These are phyloP conservation scores for Muscina levida DNA, from an alignment of 2,888 invertebrate genomes.

Conservation along the genomic window DNA sequence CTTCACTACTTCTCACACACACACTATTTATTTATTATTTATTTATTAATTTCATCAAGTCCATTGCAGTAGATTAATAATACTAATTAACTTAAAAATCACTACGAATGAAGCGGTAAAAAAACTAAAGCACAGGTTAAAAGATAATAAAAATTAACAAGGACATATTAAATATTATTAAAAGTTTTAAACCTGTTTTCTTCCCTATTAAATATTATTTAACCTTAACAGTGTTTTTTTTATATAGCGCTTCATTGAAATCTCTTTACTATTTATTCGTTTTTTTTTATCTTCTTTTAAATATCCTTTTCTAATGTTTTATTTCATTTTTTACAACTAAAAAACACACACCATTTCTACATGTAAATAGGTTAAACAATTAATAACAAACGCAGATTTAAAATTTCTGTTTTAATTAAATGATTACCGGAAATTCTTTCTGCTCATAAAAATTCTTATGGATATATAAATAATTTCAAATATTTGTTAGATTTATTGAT, in stretches of 20 bases:
- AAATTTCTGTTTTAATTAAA: too few species aligned
- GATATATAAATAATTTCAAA: slow-evolving; percentile 23
- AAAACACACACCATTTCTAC: background rate
- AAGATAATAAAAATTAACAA: slow-evolving; percentile 8
- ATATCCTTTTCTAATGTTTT: slow-evolving; percentile 2
- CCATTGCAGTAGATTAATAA: too few species aligned
- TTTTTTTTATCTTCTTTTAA: slow-evolving; percentile 48
- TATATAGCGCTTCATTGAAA: slow-evolving; percentile 25
- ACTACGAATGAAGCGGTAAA: too few species aligned
- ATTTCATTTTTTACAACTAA: slow-evolving; percentile 17
- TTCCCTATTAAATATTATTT: too few species aligned
- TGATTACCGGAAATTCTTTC: too few species aligned
- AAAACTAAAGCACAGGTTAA: too few species aligned
- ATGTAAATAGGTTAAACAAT: slow-evolving; percentile 41
- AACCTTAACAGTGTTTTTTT: too few species aligned
- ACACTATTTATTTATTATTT: background rate
- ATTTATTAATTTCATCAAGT: too few species aligned
- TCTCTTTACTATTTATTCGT: slow-evolving; percentile 60
- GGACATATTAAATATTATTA: too few species aligned
- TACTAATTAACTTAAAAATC: too few species aligned
- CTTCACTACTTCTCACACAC: background rate
- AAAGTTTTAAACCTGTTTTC: too few species aligned
- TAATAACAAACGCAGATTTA: too few species aligned
- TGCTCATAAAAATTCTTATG: slow-evolving; percentile 6
- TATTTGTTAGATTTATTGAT: slow-evolving; percentile 31